These are phyloP conservation scores for Anhinga rufa DNA, from an alignment of 2,113 vertebrate species.

Conservation along the genomic window DNA sequence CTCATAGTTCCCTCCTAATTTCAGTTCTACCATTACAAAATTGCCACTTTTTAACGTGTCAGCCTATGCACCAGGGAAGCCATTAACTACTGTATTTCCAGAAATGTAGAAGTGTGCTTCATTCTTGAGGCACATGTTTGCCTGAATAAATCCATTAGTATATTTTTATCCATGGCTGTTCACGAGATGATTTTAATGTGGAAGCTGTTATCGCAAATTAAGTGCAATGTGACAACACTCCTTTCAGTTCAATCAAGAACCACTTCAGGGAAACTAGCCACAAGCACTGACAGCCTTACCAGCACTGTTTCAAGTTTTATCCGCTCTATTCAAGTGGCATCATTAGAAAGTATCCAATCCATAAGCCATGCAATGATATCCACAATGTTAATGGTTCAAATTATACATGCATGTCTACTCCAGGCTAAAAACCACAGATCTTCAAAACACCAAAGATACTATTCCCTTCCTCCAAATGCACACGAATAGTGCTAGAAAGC, in stretches of 20 bases:
- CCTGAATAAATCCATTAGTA: neutral
- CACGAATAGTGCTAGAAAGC: neutral
- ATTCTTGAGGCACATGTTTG: neutral
- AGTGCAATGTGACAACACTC: neutral
- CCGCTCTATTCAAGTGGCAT: neutral
- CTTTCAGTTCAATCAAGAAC: neutral
- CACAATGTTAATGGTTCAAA: neutral
- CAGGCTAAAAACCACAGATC: fast-evolving
- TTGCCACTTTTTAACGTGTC: neutral
- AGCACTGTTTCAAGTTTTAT: neutral
- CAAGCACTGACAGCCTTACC: neutral
- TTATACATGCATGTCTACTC: neutral
- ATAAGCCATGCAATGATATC: neutral
- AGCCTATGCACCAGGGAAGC: neutral
- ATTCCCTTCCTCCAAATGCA: neutral
- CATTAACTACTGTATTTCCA: neutral
- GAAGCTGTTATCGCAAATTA: neutral
- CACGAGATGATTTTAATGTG: neutral
- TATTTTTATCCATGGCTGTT: neutral
- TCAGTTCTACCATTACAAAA: neutral
- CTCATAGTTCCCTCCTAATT: neutral
- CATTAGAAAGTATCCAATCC: neutral
- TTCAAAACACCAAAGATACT: neutral
- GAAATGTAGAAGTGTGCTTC: neutral
- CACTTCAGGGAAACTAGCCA: neutral